Evolutionary conservation across 2,797 vertebrate species (phyloP).

Genomic region (Acrocephalus scirpaceus): DNA sequence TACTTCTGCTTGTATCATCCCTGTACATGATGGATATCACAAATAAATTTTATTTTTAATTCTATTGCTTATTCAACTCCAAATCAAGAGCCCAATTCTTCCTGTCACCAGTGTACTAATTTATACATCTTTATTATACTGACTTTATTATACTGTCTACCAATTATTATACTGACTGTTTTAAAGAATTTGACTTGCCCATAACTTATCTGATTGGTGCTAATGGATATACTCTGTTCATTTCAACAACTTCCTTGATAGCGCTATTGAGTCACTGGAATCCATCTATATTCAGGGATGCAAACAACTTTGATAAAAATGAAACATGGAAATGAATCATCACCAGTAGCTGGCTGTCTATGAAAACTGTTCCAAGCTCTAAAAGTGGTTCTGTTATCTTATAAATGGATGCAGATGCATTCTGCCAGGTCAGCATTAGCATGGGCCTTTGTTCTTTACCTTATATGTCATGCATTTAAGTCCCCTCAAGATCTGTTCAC

Average conservation of each 20-base stretch:
- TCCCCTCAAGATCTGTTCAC: background rate
- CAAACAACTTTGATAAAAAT: background rate
- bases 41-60: conserved; percentile 23
- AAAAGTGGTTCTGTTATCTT: background rate
- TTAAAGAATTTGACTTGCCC: background rate
- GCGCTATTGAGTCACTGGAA: background rate
- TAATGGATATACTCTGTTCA: background rate
- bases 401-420: background rate
- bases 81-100: background rate
- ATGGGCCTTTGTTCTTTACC: background rate
- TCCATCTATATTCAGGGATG: background rate
- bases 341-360: background rate
- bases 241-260: background rate
- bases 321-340: background rate
- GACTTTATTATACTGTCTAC: background rate
- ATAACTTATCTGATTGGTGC: background rate
- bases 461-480: background rate
- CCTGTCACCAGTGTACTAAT: background rate
- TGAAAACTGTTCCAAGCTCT: background rate
- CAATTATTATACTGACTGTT: background rate
- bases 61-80: background rate
- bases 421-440: background rate
- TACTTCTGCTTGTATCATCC: background rate
- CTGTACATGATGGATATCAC: background rate
- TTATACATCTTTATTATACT: background rate